phyloP scores from a whole-genome alignment of 2,797 vertebrate species.

The Crocidura indochinensis region DNA sequence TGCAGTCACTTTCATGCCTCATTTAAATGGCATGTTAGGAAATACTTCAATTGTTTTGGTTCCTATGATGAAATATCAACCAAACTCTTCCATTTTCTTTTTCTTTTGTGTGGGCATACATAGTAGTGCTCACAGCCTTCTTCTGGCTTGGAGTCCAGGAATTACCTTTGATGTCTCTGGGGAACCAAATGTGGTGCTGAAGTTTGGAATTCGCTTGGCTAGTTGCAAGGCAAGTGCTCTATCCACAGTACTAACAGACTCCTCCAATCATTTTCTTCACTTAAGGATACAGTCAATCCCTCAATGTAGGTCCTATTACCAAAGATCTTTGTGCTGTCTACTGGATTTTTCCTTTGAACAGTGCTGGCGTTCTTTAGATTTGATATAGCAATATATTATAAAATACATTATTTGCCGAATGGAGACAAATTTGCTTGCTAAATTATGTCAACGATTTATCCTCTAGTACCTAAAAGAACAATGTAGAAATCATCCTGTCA shows the following conservation, averaged over 20 bases:
- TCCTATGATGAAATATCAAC: conserved; percentile 35
- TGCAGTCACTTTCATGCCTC: conserved; percentile 25
- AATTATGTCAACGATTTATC: conserved; percentile 37
- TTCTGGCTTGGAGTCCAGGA: no score
- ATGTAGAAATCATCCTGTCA: not conserved
- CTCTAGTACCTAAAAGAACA: not conserved
- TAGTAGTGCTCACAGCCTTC: no score
- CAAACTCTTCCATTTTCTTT: not conserved
- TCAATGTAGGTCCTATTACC: conserved; percentile 3
- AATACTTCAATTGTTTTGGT: not conserved
- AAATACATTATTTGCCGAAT: not conserved
- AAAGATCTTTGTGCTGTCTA: not conserved
- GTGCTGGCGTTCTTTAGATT: conserved; percentile 46
- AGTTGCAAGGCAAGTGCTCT: not conserved
- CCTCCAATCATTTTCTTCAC: not conserved
- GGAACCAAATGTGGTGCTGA: no score
- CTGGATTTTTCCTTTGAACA: conserved; percentile 43
- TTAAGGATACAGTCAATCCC: conserved; percentile 35
- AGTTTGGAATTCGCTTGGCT: no score
- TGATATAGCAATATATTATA: conserved; percentile 48
- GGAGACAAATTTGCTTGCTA: conserved; percentile 33
- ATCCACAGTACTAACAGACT: not conserved
- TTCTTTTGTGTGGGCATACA: no score
- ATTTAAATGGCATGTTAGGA: conserved; percentile 58
- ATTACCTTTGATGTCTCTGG: no score